Percentiles rank a stretch among this genome's conserved stretches.
phyloP scores from a whole-genome alignment of 1,140 invertebrate species.

The Dreissena polymorpha region DNA sequence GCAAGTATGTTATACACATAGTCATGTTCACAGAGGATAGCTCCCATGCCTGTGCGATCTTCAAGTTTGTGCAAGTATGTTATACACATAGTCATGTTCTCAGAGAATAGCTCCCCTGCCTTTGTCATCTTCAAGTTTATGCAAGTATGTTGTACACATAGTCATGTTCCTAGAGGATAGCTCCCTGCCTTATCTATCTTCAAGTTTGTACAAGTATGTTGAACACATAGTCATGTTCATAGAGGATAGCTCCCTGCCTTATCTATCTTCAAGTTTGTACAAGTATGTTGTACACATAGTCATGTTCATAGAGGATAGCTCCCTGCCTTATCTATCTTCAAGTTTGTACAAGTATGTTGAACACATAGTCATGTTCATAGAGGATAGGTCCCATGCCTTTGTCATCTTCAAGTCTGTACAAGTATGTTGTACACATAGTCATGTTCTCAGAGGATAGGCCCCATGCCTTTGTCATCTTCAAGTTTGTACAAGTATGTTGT shows the following conservation, averaged over 20 bases:
- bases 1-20: constrained; percentile 82
- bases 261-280: constrained; percentile 96
- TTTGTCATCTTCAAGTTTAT: constrained; percentile 98
- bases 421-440: constrained; percentile 80
- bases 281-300: constrained; percentile 81
- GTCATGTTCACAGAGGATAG: constrained; percentile 92
- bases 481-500: constrained; percentile 90
- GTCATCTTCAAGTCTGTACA: constrained; percentile 97
- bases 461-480: constrained; percentile 96
- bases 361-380: constrained; percentile 85
- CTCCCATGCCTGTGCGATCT: constrained; percentile 95
- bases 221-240: constrained; percentile 84
- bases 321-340: constrained; percentile 96
- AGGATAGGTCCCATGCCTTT: constrained; percentile 95
- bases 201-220: constrained; percentile 92
- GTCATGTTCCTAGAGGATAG: constrained; percentile 92
- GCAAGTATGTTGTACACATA: constrained; percentile 82
- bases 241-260: constrained; percentile 94
- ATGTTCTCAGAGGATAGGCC: constrained; percentile 93
- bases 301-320: constrained; percentile 92
- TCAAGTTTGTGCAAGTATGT: constrained; percentile 93
- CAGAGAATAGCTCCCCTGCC: constrained; percentile 92
- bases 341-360: constrained; percentile 90
- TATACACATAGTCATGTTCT: constrained; percentile 83
- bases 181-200: constrained; percentile 95